Evolutionary conservation across 37 sponge, comb jelly and placozoan species (phyloP).

Genomic region (Diacarnus erythraeanus): DNA sequence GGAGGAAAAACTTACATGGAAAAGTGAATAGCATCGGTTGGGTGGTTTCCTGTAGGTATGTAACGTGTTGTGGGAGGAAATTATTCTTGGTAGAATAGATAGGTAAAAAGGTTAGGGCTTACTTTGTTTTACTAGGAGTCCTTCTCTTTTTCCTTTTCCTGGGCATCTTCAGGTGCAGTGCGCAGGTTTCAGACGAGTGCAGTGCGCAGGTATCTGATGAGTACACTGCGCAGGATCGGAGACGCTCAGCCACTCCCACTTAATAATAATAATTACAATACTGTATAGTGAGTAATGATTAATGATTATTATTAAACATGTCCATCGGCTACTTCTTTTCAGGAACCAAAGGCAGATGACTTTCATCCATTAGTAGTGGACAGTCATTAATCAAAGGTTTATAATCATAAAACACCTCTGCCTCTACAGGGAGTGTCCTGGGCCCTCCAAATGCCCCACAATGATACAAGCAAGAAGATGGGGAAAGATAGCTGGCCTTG

Average conservation of each 20-base stretch:
- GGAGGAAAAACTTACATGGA: not conserved
- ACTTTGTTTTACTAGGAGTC: not conserved
- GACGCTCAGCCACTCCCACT: no score
- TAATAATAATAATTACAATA: no score
- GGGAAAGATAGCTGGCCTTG: constrained; percentile 26
- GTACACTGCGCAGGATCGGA: no score
- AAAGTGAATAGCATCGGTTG: not conserved
- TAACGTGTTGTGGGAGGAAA: not conserved
- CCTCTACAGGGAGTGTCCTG: constrained; percentile 4
- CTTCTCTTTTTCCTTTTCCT: not conserved
- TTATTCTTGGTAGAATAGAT: no score
- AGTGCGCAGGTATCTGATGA: not conserved
- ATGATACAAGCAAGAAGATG: constrained; percentile 49
- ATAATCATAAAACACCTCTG: constrained; percentile 64
- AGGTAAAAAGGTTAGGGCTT: not conserved
- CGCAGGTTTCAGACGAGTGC: not conserved
- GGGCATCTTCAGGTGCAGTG: not conserved
- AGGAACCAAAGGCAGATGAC: constrained; percentile 13
- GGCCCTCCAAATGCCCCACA: constrained; percentile 56
- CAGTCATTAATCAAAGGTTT: constrained; percentile 44
- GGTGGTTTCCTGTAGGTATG: not conserved
- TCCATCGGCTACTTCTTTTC: no score
- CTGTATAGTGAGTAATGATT: no score
- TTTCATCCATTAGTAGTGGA: constrained; percentile 65
- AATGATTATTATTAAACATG: no score